Conservation (phyloP, 2,797 vertebrate genomes). For the Clamator glandarius region DNA sequence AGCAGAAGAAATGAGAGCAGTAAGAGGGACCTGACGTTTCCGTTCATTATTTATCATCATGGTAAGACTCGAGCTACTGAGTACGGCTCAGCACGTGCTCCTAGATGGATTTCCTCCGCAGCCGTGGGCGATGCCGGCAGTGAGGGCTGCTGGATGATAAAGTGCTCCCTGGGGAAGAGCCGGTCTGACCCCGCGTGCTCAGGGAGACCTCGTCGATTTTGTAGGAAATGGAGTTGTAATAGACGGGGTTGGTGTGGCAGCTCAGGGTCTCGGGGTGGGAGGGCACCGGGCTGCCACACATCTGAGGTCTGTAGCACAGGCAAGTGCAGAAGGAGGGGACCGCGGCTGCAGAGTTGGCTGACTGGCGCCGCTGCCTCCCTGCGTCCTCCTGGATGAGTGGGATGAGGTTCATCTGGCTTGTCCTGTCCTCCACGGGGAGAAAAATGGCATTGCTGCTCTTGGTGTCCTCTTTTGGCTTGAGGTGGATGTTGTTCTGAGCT, state of each 20-base stretch:
- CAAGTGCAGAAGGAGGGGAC: slow-evolving; percentile 88
- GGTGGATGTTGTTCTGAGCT: slow-evolving; percentile 72
- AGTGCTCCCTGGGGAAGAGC: slow-evolving; percentile 87
- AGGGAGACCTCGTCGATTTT: slow-evolving; percentile 83
- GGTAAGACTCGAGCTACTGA: not conserved
- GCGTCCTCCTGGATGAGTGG: slow-evolving; percentile 79
- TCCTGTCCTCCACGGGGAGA: slow-evolving; percentile 85
- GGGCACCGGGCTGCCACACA: slow-evolving; percentile 78
- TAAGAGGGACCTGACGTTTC: slow-evolving; percentile 2
- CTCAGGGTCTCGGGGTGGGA: slow-evolving; percentile 76
- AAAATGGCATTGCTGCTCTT: slow-evolving; percentile 83
- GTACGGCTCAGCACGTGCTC: not conserved
- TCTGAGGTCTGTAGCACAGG: slow-evolving; percentile 84
- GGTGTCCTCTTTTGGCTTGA: slow-evolving; percentile 63
- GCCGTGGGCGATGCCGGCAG: slow-evolving; percentile 76
- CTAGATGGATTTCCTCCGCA: slow-evolving; percentile 89
- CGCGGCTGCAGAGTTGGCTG: slow-evolving; percentile 66
- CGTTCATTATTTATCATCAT: slow-evolving; percentile 31
- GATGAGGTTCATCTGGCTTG: slow-evolving; percentile 89
- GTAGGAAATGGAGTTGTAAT: slow-evolving; percentile 87
- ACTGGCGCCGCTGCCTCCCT: slow-evolving; percentile 73
- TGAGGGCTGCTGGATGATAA: slow-evolving; percentile 76
- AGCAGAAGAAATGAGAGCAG: slow-evolving; percentile 3
- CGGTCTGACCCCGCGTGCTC: slow-evolving; percentile 84
- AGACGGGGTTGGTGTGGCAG: slow-evolving; percentile 84